Evolutionary conservation across 2,113 vertebrate species (phyloP), one percentile per base, ranked within the genome.

Genomic region (Dicentrarchus labrax): DNA sequence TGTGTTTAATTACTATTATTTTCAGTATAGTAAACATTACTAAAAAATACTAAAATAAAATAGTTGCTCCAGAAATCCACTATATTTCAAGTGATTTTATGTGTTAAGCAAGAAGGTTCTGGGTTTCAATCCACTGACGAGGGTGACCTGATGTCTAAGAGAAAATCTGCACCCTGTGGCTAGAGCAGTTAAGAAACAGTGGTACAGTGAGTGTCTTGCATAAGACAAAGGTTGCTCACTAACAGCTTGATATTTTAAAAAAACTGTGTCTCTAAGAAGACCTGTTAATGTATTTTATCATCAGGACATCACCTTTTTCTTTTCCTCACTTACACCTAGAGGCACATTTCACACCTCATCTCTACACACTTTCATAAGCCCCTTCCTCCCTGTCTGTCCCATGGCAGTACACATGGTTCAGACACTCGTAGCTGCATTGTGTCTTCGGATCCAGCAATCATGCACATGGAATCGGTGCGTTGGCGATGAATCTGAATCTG

Each of bases 331-430:
- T 17, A 13, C 24, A 47, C 41, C n/a, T 22, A 16, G 8, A 21
- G 21, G 2, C 85, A 87, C 71, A 65, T 70, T 71, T 64, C 54
- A 24, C 56, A 12, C 43, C 21, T 50, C 24, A 1, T 51, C 38
- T 16, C 17, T 50, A 2, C 57, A 71, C 82, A 16, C 19, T 30
- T 41, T 11, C 9, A 12, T 68, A 6, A 83, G 43, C 12, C 64
- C 71, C 13, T 16, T 51, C 74, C 48, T 65, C 70, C 45, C 64
- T 0, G 19, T 69, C 2, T 22, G 8, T 10, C 82, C 15, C 82
- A 78, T 84, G 86, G n/a, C 67, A 6, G 73, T 5, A 6, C 88
- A 88, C 86, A 86, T 86, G 90, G 61, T 56, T 69, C 51, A 64
- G 19, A 71, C 57, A 13, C 36, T 30, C 22, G 1, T 5, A 1